Base-by-base conservation (phyloP, 2,797 vertebrate genomes). In the Zalophus californianus region DNA sequence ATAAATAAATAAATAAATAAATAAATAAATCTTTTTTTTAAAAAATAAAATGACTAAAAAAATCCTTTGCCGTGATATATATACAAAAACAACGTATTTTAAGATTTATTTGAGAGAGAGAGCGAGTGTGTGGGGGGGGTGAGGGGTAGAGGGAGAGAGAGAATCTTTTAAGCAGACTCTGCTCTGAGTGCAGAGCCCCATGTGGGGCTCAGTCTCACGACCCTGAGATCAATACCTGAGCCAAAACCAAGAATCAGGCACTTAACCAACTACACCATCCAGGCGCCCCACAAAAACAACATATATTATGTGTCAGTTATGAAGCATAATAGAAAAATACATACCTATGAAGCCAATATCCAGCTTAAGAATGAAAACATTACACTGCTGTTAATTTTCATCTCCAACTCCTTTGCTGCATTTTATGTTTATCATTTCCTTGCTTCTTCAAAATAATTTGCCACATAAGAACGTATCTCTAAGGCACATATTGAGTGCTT, bases 381-480 rank as follows among this genome's bases (percentile, higher is more conserved):
- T 75, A 68, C 2, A 4, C 18, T 86, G 35, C 41, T 50, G 11
- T 75, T 87, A 48, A 52, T 79, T 79, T 89, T 54, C 38, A 18
- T 80, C 23, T 86, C 56, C 32, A 77, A 7, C 20, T 50, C 48
- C 32, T 92, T 14, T 89, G 32, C 21, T 79, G 29, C 84, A 70
- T 78, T 96, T 92, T 88, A 41, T 72, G 77, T 60, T 64, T 87
- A 68, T 87, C 21, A 83, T 87, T 87, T 85, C 29, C 32, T 90
- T 96, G 52, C 54, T 84, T 84, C 78, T 94, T 88, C 23, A 62
- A 77, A 91, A 82, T 82, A 60, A 73, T n/a, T 82, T 52, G 10
- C 38, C 38, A 27, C 38, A 21, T 66, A 50, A 58, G 48, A 66
- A 32, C 75, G 25, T 66, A 66, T 80, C n/a, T 70, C 41, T 77